phyloP scores from a whole-genome alignment of 2,113 vertebrate species.

The Elephas maximus region DNA sequence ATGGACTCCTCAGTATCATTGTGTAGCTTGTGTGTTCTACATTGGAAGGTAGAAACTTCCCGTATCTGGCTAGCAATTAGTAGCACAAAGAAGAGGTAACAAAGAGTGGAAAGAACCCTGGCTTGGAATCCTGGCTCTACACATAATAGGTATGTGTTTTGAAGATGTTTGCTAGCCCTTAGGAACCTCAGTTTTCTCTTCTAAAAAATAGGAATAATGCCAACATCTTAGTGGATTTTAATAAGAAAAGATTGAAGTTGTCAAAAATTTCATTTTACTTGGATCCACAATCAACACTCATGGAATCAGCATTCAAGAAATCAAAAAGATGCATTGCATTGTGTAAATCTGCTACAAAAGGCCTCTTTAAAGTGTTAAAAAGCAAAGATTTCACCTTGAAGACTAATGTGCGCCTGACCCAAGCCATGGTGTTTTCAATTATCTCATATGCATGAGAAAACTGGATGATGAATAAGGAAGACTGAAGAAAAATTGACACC shows the following conservation, averaged over 20 bases:
- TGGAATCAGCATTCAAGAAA: too few species aligned
- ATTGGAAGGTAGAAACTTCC: background rate
- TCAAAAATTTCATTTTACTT: too few species aligned
- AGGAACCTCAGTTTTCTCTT: background rate
- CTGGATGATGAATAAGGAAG: too few species aligned
- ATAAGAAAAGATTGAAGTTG: background rate
- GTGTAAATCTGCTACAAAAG: too few species aligned
- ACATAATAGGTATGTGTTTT: background rate
- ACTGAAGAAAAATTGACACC: too few species aligned
- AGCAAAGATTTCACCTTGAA: too few species aligned
- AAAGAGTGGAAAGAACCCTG: background rate
- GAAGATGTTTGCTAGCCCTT: background rate
- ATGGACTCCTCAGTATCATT: fast-evolving
- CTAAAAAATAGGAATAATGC: background rate
- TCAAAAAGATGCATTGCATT: too few species aligned
- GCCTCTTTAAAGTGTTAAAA: too few species aligned
- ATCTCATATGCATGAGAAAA: too few species aligned
- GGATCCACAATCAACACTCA: too few species aligned
- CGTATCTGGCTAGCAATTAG: background rate
- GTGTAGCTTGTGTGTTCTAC: fast-evolving
- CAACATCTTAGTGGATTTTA: background rate
- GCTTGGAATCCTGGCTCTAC: background rate
- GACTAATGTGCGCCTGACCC: too few species aligned
- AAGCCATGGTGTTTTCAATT: too few species aligned
- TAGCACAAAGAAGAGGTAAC: background rate